Conservation (phyloP, 2,888 invertebrate genomes). For the Cantharis nigra region DNA sequence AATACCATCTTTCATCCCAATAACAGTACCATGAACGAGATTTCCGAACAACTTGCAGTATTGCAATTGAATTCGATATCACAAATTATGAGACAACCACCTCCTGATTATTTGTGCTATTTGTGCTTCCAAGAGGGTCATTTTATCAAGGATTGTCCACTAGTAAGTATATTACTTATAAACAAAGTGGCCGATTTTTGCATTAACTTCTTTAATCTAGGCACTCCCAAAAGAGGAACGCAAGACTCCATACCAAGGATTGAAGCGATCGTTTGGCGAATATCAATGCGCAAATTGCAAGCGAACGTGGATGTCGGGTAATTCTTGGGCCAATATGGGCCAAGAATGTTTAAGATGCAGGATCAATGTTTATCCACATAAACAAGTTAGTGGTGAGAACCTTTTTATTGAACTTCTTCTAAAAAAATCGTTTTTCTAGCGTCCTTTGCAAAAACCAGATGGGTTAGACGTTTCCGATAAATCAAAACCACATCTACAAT, state of each 20-base stretch:
- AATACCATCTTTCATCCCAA: conserved; percentile 41
- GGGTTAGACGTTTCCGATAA: conserved; percentile 88
- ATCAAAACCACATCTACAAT: conserved; percentile 87
- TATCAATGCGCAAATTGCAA: conserved; percentile 91
- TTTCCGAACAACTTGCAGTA: conserved; percentile 64
- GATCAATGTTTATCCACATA: conserved; percentile 74
- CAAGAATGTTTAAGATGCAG: conserved; percentile 92
- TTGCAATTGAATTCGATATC: conserved; percentile 61
- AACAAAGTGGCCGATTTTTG: not conserved
- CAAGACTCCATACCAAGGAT: conserved; percentile 87
- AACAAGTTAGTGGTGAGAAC: not conserved
- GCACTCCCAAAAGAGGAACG: conserved; percentile 83
- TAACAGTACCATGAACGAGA: conserved; percentile 53
- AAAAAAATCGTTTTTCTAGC: conserved; percentile 59
- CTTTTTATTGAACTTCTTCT: not conserved
- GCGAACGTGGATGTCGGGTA: conserved; percentile 91
- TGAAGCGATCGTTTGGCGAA: conserved; percentile 88
- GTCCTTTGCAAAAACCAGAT: conserved; percentile 85
- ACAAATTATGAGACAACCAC: conserved; percentile 70
- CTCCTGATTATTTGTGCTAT: conserved; percentile 80
- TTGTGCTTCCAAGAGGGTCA: conserved; percentile 86
- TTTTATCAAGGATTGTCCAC: conserved; percentile 85
- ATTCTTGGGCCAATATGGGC: conserved; percentile 90
- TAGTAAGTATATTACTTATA: conserved; percentile 60
- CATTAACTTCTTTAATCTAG: conserved; percentile 52